phyloP scores from a whole-genome alignment of 2,113 vertebrate species.

The Anarhynchus alexandrinus region DNA sequence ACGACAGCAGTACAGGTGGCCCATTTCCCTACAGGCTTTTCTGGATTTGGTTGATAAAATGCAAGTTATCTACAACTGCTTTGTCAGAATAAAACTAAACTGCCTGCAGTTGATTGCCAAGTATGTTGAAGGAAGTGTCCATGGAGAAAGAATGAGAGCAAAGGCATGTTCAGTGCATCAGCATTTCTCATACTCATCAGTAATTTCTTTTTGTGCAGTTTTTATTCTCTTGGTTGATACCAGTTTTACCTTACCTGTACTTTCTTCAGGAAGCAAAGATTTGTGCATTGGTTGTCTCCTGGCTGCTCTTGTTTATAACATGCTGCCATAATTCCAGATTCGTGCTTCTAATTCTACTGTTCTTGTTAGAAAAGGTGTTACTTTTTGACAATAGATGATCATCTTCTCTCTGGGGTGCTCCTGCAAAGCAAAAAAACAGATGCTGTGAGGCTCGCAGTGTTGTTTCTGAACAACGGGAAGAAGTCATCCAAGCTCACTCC shows the following conservation, averaged over 20 bases:
- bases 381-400: not conserved
- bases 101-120: not conserved
- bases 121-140: not conserved
- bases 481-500: not conserved
- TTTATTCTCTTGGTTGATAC: not conserved
- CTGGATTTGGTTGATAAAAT: not conserved
- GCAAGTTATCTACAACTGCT: not conserved
- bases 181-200: not conserved
- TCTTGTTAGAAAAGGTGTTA: not conserved
- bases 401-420: not conserved
- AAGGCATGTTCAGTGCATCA: not conserved
- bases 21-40: not conserved
- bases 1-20: not conserved
- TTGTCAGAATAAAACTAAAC: not conserved
- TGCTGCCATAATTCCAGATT: not conserved
- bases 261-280: not conserved
- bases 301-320: not conserved
- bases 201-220: not conserved
- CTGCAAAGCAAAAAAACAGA: not conserved
- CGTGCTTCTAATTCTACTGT: not conserved
- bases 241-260: not conserved
- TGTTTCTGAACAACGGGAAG: not conserved
- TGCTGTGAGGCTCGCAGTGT: not conserved
- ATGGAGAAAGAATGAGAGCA: not conserved
- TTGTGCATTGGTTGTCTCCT: not conserved